Percentiles rank a stretch among this genome's conserved stretches.
These are phyloP conservation scores for Myotis pilosus DNA, from an alignment of 2,797 vertebrate genomes.

Conservation along the genomic window DNA sequence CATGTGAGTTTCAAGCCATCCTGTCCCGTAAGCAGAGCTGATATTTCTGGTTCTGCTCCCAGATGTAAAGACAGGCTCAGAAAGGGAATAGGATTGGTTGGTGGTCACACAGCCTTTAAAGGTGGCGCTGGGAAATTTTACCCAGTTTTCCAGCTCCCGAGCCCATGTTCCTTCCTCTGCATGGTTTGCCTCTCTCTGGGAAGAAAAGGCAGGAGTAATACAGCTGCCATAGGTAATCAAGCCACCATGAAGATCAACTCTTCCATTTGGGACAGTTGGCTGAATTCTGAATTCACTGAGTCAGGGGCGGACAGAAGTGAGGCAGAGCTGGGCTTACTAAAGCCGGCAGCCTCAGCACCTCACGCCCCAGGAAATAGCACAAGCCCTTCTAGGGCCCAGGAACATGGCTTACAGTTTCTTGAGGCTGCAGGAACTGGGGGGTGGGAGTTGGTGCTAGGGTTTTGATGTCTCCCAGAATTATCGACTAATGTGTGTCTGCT, in stretches of 20 bases:
- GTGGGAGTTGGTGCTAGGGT: not conserved
- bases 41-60: not conserved
- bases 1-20: not conserved
- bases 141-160: not conserved
- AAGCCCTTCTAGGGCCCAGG: not conserved
- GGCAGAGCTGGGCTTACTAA: not conserved
- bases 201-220: not conserved
- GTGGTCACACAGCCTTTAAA: not conserved
- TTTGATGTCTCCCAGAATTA: slow-evolving; percentile 69
- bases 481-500: slow-evolving; percentile 13
- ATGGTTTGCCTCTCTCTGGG: not conserved
- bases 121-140: not conserved
- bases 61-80: not conserved
- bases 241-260: not conserved
- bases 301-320: not conserved
- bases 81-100: not conserved
- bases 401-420: not conserved
- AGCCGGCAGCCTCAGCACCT: not conserved
- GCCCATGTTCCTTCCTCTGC: not conserved
- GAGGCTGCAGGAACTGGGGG: not conserved
- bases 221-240: not conserved
- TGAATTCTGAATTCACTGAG: not conserved
- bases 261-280: not conserved
- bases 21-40: accelerated
- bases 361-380: not conserved